A percentile compares a stretch with the other conserved stretches of the same genome.
phyloP scores from a whole-genome alignment of 2,797 vertebrate species.

The Enteromius thamalakanensis region DNA sequence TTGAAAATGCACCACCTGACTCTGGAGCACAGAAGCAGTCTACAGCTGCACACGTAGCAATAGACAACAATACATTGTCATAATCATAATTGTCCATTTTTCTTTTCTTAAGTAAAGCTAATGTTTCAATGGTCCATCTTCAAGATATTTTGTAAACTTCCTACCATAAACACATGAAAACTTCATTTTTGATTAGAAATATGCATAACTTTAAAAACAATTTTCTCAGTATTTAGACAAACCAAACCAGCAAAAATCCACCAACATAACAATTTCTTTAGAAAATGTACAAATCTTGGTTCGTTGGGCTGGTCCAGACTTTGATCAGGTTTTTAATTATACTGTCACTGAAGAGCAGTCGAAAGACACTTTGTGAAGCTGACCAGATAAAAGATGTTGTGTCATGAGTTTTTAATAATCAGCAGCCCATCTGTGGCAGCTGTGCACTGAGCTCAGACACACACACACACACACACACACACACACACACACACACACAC shows the following conservation, averaged over 20 bases:
- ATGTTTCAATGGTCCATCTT: no score
- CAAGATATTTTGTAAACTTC: no score
- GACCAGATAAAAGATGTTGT: constrained; percentile 19
- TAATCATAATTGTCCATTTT: no score
- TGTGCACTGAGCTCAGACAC: constrained; percentile 37
- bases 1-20: background rate
- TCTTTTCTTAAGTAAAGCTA: no score
- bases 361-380: constrained; percentile 1
- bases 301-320: background rate
- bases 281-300: background rate
- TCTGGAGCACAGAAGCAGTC: no score
- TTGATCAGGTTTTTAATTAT: constrained; percentile 17
- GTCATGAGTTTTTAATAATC: constrained; percentile 50
- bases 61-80: no score
- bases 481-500: constrained; percentile 45
- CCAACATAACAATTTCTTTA: background rate
- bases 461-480: constrained; percentile 36
- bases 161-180: no score
- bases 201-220: no score
- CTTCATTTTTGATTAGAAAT: no score
- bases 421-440: constrained; percentile 47
- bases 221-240: no score
- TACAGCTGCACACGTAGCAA: no score
- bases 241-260: no score
- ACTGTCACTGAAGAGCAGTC: background rate